phyloP scores from a whole-genome alignment of 2,113 vertebrate species.

The Channa argus region DNA sequence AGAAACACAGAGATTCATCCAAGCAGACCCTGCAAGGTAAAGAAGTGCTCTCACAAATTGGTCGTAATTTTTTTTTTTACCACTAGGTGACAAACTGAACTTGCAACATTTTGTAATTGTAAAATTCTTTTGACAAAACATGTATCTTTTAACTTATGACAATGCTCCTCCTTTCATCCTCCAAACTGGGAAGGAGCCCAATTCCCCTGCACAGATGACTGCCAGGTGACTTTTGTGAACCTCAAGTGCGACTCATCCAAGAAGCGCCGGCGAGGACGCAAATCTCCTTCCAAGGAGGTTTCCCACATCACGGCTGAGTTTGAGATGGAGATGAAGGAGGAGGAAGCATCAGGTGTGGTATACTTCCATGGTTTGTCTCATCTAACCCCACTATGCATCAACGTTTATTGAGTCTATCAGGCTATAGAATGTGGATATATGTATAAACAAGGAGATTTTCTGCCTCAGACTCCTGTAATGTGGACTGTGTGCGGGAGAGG shows the following conservation, averaged over 20 bases:
- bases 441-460: neutral
- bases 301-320: constrained; percentile 95
- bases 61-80: too few relatives aligned
- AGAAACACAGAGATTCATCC: constrained; percentile 85
- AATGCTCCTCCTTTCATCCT: neutral
- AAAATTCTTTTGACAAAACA: too few relatives aligned
- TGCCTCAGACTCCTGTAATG: constrained; percentile 88
- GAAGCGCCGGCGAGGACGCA: constrained; percentile 92
- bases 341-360: constrained; percentile 89
- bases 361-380: neutral
- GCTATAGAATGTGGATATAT: too few relatives aligned
- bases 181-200: constrained; percentile 74
- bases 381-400: neutral
- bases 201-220: constrained; percentile 89
- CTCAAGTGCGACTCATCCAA: constrained; percentile 97
- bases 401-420: too few relatives aligned
- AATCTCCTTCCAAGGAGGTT: constrained; percentile 94
- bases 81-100: too few relatives aligned
- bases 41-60: neutral
- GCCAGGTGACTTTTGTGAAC: constrained; percentile 93
- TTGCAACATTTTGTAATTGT: too few relatives aligned
- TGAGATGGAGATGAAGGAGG: constrained; percentile 92
- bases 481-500: constrained; percentile 89
- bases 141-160: too few relatives aligned
- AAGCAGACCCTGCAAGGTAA: constrained; percentile 87